Evolutionary conservation across 2,797 vertebrate species (phyloP).

Genomic region (Syngnathus acus): DNA sequence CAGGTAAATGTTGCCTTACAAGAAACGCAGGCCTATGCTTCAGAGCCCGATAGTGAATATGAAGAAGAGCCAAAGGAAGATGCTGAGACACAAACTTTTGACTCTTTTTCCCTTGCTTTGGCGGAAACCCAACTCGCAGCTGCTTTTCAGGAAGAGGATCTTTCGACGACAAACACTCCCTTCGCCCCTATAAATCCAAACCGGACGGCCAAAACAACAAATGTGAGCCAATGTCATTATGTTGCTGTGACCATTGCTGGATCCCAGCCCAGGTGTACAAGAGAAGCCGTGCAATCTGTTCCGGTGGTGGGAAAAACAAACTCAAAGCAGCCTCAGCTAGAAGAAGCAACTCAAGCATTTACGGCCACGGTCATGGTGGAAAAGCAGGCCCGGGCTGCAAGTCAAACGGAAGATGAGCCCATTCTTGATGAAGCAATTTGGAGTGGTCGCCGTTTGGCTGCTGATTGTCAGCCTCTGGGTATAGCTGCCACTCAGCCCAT

Average conservation of each 20-base stretch:
- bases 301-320: not conserved
- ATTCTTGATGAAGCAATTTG: not conserved
- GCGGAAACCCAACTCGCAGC: slow-evolving; percentile 51
- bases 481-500: slow-evolving; percentile 1
- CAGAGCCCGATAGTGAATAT: slow-evolving; percentile 15
- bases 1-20: slow-evolving; percentile 44
- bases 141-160: slow-evolving; percentile 28
- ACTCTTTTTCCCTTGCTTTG: slow-evolving; percentile 8
- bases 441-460: not conserved
- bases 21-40: slow-evolving; percentile 59
- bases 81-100: slow-evolving; percentile 26
- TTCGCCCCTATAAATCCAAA: slow-evolving; percentile 1
- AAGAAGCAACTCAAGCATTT: not conserved
- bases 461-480: not conserved
- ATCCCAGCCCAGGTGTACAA: not conserved
- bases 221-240: not conserved
- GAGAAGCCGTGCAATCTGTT: not conserved
- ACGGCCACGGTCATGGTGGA: slow-evolving; percentile 1
- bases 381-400: slow-evolving; percentile 38
- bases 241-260: not conserved
- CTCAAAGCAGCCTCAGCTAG: not conserved
- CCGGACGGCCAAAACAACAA: not conserved
- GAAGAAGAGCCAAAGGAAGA: slow-evolving; percentile 29
- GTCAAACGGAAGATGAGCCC: slow-evolving; percentile 10
- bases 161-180: not conserved